Evolutionary conservation across 1,140 invertebrate species (phyloP).

Genomic region (Drosophila watanabei): DNA sequence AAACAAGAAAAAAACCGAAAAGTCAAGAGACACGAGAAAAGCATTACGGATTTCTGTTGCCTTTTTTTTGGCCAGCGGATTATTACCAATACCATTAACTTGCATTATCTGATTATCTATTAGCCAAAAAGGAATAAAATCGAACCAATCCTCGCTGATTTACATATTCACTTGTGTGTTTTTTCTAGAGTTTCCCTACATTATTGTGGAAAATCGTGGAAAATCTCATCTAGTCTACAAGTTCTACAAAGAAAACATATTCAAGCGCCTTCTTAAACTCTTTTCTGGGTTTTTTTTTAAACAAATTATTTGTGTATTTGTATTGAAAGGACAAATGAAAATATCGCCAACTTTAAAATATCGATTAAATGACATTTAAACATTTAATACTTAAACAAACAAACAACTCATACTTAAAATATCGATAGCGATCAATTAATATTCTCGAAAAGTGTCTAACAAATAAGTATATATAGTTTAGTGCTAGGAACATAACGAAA

Average conservation of each 20-base stretch:
- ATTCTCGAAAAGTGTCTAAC: no score
- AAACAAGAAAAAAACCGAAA: not conserved
- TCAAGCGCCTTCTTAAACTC: not conserved
- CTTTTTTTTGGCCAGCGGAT: not conserved
- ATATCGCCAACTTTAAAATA: no score
- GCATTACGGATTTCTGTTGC: conserved; percentile 14
- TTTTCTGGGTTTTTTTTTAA: no score
- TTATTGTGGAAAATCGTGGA: not conserved
- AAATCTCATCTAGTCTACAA: not conserved
- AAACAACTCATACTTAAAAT: no score
- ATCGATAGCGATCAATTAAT: no score
- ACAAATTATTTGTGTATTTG: no score
- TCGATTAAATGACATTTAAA: no score
- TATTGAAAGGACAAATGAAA: no score
- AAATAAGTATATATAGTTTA: no score
- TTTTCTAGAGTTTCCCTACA: not conserved
- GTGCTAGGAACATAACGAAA: no score
- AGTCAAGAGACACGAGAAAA: conserved; percentile 26
- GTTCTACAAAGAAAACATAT: not conserved
- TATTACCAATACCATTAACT: conserved; percentile 1
- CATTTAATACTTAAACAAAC: no score
- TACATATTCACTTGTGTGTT: not conserved
- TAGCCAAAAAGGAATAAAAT: conserved; percentile 1
- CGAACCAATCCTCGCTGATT: not conserved
- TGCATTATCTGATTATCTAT: not conserved